Evolutionary conservation across 1,140 invertebrate genomes (phyloP).

Genomic region (Lasioglossum baleicum): DNA sequence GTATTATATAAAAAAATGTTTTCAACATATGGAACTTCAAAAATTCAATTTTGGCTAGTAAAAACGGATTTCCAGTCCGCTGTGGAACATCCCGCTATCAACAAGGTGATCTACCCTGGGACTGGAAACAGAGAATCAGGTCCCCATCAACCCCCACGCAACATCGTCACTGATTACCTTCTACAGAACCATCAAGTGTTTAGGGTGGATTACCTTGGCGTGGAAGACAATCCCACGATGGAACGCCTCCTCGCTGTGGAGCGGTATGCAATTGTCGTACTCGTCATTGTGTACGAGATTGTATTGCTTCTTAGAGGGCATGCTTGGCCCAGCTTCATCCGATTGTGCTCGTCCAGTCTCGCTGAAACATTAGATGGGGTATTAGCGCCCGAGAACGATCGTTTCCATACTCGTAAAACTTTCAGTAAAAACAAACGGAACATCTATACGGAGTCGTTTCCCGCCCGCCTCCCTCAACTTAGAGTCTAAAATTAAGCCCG

Average conservation of each 20-base stretch:
- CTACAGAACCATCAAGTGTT: too few species aligned
- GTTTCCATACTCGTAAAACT: not conserved
- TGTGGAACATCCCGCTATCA: too few species aligned
- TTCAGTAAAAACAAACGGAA: constrained; percentile 9
- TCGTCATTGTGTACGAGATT: constrained; percentile 97
- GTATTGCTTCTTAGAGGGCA: constrained; percentile 94
- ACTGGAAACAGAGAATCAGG: too few species aligned
- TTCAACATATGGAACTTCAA: too few species aligned
- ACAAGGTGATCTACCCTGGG: too few species aligned
- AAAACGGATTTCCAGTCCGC: too few species aligned
- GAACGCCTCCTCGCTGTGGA: constrained; percentile 97
- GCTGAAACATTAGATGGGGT: constrained; percentile 64
- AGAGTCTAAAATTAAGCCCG: not conserved
- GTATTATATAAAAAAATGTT: too few species aligned
- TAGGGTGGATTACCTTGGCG: constrained; percentile 89
- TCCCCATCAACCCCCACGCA: too few species aligned
- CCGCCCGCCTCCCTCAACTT: not conserved
- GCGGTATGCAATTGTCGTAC: constrained; percentile 94
- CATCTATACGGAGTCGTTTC: not conserved
- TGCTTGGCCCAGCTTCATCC: constrained; percentile 79
- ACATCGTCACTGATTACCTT: too few species aligned
- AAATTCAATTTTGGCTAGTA: too few species aligned
- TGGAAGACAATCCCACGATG: constrained; percentile 97
- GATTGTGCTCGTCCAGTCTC: constrained; percentile 72
- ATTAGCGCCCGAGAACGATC: not conserved